These are phyloP conservation scores for Cynaeus angustus DNA, from an alignment of 2,888 invertebrate genomes.

Conservation along the genomic window DNA sequence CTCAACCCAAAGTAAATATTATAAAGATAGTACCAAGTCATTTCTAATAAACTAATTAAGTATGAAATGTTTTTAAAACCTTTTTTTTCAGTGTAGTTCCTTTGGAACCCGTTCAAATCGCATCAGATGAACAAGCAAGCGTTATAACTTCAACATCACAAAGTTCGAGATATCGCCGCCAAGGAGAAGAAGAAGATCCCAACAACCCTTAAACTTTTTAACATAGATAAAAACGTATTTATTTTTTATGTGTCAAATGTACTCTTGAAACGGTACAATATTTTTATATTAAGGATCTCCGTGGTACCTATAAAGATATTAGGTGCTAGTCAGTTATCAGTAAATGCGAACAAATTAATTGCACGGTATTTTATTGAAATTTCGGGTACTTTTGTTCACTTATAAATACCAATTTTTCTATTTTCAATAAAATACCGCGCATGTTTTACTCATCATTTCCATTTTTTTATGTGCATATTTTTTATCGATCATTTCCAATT, in stretches of 20 bases:
- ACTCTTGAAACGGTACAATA: background rate
- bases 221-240: background rate
- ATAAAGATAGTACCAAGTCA: background rate
- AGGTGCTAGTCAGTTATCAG: slow-evolving; percentile 1
- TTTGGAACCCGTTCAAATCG: slow-evolving; percentile 73
- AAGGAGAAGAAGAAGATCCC: slow-evolving; percentile 50
- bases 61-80: no score
- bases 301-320: background rate
- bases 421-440: no score
- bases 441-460: no score
- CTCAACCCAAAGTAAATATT: slow-evolving; percentile 48
- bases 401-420: no score
- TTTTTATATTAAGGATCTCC: background rate
- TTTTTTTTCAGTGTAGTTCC: slow-evolving; percentile 73
- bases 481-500: no score
- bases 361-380: no score
- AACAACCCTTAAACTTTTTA: slow-evolving; percentile 24
- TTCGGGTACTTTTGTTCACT: no score
- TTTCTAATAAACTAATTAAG: no score
- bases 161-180: slow-evolving; percentile 56
- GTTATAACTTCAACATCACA: slow-evolving; percentile 68
- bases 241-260: background rate
- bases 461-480: no score
- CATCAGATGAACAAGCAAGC: slow-evolving; percentile 67
- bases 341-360: no score